Evolutionary conservation across 1,140 invertebrate species (phyloP), one percentile per base, ranked within the genome.

Genomic region (Drosophila lowei): DNA sequence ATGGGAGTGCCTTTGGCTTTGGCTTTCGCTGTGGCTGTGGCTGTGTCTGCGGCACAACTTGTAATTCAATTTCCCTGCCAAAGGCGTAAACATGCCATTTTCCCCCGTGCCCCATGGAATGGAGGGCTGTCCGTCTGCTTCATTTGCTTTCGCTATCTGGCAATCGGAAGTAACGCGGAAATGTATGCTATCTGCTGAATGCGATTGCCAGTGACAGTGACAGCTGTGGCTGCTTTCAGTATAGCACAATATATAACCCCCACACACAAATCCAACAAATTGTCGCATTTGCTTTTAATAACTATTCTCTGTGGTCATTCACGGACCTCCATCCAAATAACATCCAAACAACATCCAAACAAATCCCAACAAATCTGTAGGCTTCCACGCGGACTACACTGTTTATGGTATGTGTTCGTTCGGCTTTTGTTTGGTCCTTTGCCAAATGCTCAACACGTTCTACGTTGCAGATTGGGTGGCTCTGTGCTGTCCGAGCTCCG

Each of bases 361-460:
- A 72, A 72, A 72, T 72, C 70, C 50, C 47, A 72, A 58, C 50
- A 72, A 72, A 72, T 68, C 63, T 49, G 30, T 25, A 34, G 42
- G 28, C 59, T 54, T 53, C 6, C 49, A 58, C 21, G 23, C 53
- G 49, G 2, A 30, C 30, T 52, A 16, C 25, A 61, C 53, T 42
- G 48, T 30, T 56, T 53, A 53, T 25, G 11, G 47, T 30, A 2
- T 6, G 30, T 30, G 50, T 61, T 64, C 42, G 79, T 47, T 55
- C 52, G 64, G 55, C 65, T 67, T 71, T 52, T 77, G 53, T 58
- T 54, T 67, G 76, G 63, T 58, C 46, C 59, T 49, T 54, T 66
- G 80, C 66, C 79, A 85, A 85, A 72, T 73, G 76, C 62, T 77
- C 72, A 85, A 84, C 80, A 84, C 77, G 77, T 85, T 66, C 70